Evolutionary conservation across 2,797 vertebrate species (phyloP).

Genomic region (Micrastur ruficollis): DNA sequence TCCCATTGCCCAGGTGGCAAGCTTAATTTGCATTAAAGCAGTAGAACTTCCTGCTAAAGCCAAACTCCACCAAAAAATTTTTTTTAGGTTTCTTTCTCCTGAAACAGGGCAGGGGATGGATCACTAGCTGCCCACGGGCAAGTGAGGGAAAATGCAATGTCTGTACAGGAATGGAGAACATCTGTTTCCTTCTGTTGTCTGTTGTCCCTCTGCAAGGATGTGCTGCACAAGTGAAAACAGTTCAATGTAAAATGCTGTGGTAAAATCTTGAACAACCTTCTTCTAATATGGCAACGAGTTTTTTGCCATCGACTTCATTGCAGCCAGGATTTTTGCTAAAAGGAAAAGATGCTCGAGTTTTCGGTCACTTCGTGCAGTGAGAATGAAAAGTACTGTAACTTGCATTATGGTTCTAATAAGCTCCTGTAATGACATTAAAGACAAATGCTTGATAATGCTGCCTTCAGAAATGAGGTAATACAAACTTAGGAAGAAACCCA

Average conservation of each 20-base stretch:
- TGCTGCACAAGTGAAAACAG: neutral
- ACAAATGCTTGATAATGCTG: neutral
- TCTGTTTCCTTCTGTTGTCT: neutral
- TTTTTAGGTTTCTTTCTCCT: neutral
- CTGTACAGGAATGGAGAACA: neutral
- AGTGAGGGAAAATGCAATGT: neutral
- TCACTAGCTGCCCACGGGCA: neutral
- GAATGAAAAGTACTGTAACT: neutral
- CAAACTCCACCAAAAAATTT: neutral
- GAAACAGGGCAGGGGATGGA: neutral
- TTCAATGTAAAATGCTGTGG: neutral
- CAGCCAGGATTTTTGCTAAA: neutral
- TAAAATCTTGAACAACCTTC: neutral
- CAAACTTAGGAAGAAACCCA: neutral
- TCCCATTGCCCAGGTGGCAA: neutral
- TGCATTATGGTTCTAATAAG: neutral
- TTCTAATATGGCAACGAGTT: neutral
- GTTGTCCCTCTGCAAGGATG: neutral
- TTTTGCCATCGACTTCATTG: neutral
- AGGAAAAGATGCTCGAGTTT: neutral
- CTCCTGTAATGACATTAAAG: neutral
- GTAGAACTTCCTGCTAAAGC: neutral
- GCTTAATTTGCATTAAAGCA: neutral
- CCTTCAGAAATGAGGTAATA: neutral
- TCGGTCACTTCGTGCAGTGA: neutral